A percentile compares a stretch with the other conserved stretches of the same genome.
phyloP scores from a whole-genome alignment of 1,140 invertebrate genomes.

The Drosophila elegans region DNA sequence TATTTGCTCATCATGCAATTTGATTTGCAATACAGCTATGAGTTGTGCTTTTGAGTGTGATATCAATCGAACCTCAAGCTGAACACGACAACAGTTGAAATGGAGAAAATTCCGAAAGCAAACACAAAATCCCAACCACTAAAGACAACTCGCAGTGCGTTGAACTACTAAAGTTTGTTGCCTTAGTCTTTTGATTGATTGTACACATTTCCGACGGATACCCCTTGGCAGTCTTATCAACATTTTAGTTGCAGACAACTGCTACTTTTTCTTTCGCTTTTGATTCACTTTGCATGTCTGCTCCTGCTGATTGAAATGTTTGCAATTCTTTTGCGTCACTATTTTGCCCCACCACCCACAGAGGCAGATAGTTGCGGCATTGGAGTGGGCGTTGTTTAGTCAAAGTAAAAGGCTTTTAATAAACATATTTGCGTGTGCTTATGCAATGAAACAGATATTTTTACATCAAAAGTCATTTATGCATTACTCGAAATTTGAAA shows the following conservation, averaged over 20 bases:
- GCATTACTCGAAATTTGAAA: slow-evolving; percentile 43
- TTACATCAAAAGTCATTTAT: slow-evolving; percentile 49
- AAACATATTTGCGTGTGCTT: slow-evolving; percentile 65
- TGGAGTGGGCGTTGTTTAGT: slow-evolving; percentile 39
- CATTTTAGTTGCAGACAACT: slow-evolving; percentile 12
- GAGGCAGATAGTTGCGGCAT: slow-evolving; percentile 1
- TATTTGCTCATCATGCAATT: slow-evolving; percentile 79
- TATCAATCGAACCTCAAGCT: slow-evolving; percentile 38
- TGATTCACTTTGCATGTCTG: slow-evolving; percentile 46
- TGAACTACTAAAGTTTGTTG: slow-evolving; percentile 73
- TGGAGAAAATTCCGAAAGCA: slow-evolving; percentile 29
- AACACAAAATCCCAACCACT: slow-evolving; percentile 4
- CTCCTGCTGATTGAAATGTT: slow-evolving; percentile 51
- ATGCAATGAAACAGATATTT: slow-evolving; percentile 61
- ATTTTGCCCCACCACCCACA: not conserved
- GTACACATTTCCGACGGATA: slow-evolving; percentile 16
- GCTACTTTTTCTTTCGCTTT: slow-evolving; percentile 23
- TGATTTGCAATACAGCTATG: slow-evolving; percentile 66
- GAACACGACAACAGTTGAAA: slow-evolving; percentile 14
- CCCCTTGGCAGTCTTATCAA: slow-evolving; percentile 24
- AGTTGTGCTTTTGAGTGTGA: slow-evolving; percentile 56
- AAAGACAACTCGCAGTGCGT: slow-evolving; percentile 29
- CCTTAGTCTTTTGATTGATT: slow-evolving; percentile 72
- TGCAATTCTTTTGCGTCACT: slow-evolving; percentile 26
- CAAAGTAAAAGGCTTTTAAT: slow-evolving; percentile 76